Base-by-base conservation (phyloP, 2,113 vertebrate species). In the Pavo muticus region DNA sequence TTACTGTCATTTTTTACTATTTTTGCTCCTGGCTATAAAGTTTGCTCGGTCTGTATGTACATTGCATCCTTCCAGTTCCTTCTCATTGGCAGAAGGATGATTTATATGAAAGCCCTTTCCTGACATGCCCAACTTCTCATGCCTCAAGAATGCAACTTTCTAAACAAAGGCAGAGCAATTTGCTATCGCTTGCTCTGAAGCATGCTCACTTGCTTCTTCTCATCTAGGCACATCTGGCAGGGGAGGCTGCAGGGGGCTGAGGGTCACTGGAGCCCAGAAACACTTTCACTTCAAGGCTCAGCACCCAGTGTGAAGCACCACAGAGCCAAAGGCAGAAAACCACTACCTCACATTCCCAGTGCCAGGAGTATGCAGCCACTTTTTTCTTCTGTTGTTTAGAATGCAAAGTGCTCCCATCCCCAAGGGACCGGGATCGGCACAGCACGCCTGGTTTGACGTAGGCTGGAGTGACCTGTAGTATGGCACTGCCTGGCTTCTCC, bases 31-130 rank as follows among this genome's bases (percentile, higher is more conserved):
- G 47, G 20, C 29, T 84, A 86, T 54, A 39, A 90, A 86, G 61
- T 42, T 81, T 9, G 2, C 15, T 74, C 48, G 71, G 30, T 11
- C 64, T 59, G 8, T 42, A 64, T 13, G 25, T 45, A 81, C 14
- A 67, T 24, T 25, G 32, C 75, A 27, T 81, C 84, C 17, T 60
- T 84, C 79, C 39, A 64, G 65, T 23, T 83, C n/a, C 37, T 69
- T 88, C 90, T 83, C 30, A 37, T 32, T 32, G 64, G 52, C 39
- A 93, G 64, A 90, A 83, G 25, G 88, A 92, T 90, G 88, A 94
- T 72, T 96, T 95, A 81, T 64, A 88, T 1, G 39, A 96, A 93
- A 95, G 54, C 5, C 69, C 73, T 94, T 90, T 94, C 82, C 94
- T 94, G 91, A 94, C 73, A 82, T 73, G 39, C 61, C 67, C 25